These are phyloP conservation scores for Drosophila sulfurigaster DNA, from an alignment of 1,140 invertebrate genomes.

Conservation along the genomic window DNA sequence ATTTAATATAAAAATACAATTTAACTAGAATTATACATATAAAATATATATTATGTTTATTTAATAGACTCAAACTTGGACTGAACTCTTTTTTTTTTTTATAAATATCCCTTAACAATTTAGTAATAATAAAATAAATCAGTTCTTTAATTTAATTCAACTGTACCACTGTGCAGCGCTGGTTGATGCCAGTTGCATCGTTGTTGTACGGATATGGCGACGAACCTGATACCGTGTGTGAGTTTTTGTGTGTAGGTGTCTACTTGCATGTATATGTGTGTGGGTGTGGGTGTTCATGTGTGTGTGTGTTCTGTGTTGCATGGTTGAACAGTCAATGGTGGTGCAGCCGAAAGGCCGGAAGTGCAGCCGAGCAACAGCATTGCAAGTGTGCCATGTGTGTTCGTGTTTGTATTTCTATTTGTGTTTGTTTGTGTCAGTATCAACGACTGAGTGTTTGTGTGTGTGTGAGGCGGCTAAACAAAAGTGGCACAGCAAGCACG, in stretches of 20 bases:
- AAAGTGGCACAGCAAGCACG: conserved; percentile 61
- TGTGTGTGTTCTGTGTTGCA: conserved; percentile 42
- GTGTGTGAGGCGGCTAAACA: conserved; percentile 60
- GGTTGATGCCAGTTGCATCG: conserved; percentile 18
- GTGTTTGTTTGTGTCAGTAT: conserved; percentile 26
- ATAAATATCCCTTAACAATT: too few species aligned
- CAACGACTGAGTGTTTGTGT: conserved; percentile 9
- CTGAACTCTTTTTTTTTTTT: too few species aligned
- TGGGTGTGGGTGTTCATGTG: conserved; percentile 13
- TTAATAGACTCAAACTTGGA: too few species aligned
- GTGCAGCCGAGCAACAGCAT: conserved; percentile 74
- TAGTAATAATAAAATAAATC: too few species aligned
- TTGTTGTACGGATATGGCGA: conserved; percentile 59
- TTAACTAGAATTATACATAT: too few species aligned
- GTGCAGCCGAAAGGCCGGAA: conserved; percentile 69
- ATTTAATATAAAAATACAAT: too few species aligned
- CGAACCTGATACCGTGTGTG: conserved; percentile 61
- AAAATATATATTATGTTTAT: too few species aligned
- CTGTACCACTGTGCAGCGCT: conserved; percentile 37
- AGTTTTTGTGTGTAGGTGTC: conserved; percentile 10
- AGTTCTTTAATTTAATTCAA: too few species aligned
- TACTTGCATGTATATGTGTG: background rate
- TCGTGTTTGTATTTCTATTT: conserved; percentile 1
- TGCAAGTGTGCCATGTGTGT: conserved; percentile 37
- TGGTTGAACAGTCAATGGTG: conserved; percentile 76